A percentile compares a stretch with the other conserved stretches of the same genome.
Evolutionary conservation across 2,797 vertebrate genomes (phyloP).

Genomic region (Lophius americanus): DNA sequence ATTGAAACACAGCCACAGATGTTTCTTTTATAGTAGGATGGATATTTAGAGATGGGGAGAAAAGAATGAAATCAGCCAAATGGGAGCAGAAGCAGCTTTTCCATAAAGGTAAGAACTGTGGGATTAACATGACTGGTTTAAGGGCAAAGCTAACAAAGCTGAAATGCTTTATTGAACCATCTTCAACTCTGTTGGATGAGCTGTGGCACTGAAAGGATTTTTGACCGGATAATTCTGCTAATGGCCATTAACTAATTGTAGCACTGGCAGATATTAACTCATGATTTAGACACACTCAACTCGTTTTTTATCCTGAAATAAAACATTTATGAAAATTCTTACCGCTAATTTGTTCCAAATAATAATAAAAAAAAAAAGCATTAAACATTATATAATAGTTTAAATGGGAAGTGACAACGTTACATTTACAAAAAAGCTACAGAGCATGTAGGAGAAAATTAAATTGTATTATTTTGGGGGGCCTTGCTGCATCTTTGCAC

Average conservation of each 20-base stretch:
- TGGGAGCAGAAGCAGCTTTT: constrained; percentile 55
- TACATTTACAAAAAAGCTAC: constrained; percentile 9
- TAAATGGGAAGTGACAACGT: neutral
- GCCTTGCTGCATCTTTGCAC: neutral
- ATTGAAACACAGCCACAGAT: constrained; percentile 71
- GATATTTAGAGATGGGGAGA: constrained; percentile 60
- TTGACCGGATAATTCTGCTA: constrained; percentile 36
- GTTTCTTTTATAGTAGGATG: constrained; percentile 71
- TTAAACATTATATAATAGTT: constrained; percentile 9
- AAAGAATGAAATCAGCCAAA: constrained; percentile 61
- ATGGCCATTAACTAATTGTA: constrained; percentile 19
- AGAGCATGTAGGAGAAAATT: neutral
- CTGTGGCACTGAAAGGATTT: constrained; percentile 51
- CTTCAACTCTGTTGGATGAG: constrained; percentile 45
- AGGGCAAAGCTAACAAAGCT: constrained; percentile 36
- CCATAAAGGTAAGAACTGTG: constrained; percentile 16
- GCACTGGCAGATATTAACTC: neutral
- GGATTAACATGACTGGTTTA: constrained; percentile 39
- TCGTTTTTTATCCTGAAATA: neutral
- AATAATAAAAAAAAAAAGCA: neutral
- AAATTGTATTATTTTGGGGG: neutral
- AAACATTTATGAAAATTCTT: neutral
- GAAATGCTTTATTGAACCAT: constrained; percentile 24
- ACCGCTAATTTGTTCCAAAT: neutral
- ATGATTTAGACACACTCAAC: no score